Base-by-base conservation (phyloP, 2,888 invertebrate genomes). In the Sphaerophoria taeniata region DNA sequence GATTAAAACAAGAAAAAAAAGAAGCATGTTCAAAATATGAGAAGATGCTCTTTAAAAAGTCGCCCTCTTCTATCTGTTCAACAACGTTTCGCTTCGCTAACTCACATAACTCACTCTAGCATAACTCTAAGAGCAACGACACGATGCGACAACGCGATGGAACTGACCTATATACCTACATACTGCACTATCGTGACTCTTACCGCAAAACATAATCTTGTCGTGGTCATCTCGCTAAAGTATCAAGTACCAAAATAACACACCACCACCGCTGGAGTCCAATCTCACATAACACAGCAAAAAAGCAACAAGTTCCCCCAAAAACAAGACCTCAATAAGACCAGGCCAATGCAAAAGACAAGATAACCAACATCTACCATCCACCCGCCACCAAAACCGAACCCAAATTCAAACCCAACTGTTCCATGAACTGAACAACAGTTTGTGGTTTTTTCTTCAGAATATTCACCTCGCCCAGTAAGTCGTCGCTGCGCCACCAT, bases 151-250 rank as follows among this genome's bases (percentile, higher is more conserved):
- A 24, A 24, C 2, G 24, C 24, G 24, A 24, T 24, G 24, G 24
- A 24, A 63, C 58, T 85, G 84, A 85, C 80, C 76, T 81, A 81
- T 76, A 81, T 76, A 63, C 79, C 69, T 76, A 71, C 60, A 53
- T 61, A 76, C 34, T 56, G 34, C 45, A 56, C 24, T 65, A 70
- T 85, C 72, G 76, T 80, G 80, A 72, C 72, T 72, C 33, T 79
- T 75, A 49, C 74, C 71, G 58, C 75, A 79, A 58, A 67, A 76
- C 2, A 24, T 75, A 82, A 84, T 84, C 75, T 80, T 72, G 75
- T 61, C 72, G 75, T 84, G 84, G 84, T 84, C 84, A 84, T 84
- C 84, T 75, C 76, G 49, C 67, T 24, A 24, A 76, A 80, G 84
- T 80, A 84, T 72, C 80, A 84, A 72, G 75, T 75, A 81, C 80